Conservation (phyloP, 2,888 invertebrate species). For the Shargacucullia verbasci region DNA sequence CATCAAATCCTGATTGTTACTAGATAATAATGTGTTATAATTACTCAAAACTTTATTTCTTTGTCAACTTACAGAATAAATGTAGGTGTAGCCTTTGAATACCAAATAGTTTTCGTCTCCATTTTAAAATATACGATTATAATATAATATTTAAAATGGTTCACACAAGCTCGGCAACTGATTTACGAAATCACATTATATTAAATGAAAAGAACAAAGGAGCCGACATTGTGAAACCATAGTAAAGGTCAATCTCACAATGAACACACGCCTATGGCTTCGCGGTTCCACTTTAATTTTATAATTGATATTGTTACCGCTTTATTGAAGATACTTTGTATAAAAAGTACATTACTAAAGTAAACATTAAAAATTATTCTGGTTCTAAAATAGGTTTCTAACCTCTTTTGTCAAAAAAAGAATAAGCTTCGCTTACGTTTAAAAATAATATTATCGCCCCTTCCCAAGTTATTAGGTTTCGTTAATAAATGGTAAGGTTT, state of each 20-base stretch:
- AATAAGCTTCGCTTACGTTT: neutral
- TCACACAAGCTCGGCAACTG: conserved; percentile 6
- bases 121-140: no score
- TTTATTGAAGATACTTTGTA: conserved; percentile 1
- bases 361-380: no score
- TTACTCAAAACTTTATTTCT: no score
- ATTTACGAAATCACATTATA: conserved; percentile 54
- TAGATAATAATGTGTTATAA: no score
- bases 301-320: conserved; percentile 27
- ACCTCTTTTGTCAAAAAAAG: neutral
- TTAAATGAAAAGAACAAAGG: conserved; percentile 59
- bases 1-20: no score
- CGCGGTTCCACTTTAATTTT: conserved; percentile 47
- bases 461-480: conserved; percentile 62
- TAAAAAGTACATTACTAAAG: no score
- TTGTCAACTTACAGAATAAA: no score
- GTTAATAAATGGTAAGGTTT: conserved; percentile 64
- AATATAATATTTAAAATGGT: conserved; percentile 1
- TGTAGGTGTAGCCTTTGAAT: no score
- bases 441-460: neutral
- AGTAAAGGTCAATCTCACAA: conserved; percentile 70
- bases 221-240: conserved; percentile 72
- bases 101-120: no score
- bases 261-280: conserved; percentile 69
- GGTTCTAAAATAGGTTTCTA: no score